Evolutionary conservation across 2,797 vertebrate species (phyloP), one percentile per base, ranked within the genome.

Genomic region (Gadopsis marmoratus): DNA sequence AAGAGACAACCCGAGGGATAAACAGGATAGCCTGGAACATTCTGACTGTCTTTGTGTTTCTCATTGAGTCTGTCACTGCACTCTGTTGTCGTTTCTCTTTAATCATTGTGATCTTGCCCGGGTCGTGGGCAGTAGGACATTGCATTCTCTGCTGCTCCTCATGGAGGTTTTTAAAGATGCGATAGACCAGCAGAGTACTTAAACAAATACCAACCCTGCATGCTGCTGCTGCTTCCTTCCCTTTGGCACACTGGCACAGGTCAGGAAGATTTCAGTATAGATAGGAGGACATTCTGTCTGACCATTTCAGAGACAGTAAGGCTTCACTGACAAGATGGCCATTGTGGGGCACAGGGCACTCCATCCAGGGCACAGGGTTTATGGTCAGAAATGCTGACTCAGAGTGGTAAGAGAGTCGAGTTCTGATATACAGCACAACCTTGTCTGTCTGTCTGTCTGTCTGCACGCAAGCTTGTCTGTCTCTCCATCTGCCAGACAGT

Each of bases 321-420:
- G 12, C 55, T 68, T 59, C 48, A 21, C 31, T 23, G 50, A 84
- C 79, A 86, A 82, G 83, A 70, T 1, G 35, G 17, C 37, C 79
- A 64, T 85, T 93, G 84, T 86, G 75, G 84, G 76, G 69, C 83
- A 64, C 16, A 48, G 66, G 72, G 56, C 58, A 31, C 35, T 51
- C 60, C 69, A 61, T 78, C 62, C 69, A 78, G 76, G 33, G 71
- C 62, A 50, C 26, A 54, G 75, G 74, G 71, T 87, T 87, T 79
- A 77, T 68, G 84, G 74, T 87, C 67, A 87, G 85, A 89, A 82
- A 89, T 66, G 91, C 91, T 92, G 89, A 93, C 72, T 93, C 92
- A 60, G n/a, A 47, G 68, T 7, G 19, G 74, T 50, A 31, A 50
- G 74, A 79, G 71, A 72, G 77, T 74, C 73, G 1, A 70, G 64